Base-by-base conservation (phyloP, 2,888 invertebrate genomes). In the Nephrotoma appendiculata region DNA sequence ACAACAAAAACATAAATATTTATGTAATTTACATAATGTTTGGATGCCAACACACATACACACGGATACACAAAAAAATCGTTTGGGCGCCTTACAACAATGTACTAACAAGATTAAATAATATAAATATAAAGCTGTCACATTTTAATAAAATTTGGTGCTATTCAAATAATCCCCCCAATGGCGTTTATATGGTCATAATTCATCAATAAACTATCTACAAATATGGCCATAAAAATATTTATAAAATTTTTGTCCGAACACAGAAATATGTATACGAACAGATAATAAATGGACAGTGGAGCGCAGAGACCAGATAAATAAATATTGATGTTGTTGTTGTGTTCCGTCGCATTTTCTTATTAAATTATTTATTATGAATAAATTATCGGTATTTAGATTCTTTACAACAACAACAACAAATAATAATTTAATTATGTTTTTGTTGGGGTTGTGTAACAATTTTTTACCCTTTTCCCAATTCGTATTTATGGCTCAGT, bases 61-160 rank as follows among this genome's bases (percentile, higher is more conserved):
- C 11, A 19, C 19, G 1, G 1, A 19, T n/a, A n/a, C n/a, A n/a
- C n/a, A 85, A 42, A 85, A 85, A 85, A 85, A 71, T 71, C 31
- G 5, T 71, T 71, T 71, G 71, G 71, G 71, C 71, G 71, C 71
- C 71, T 71, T 71, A 71, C 71, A 85, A 85, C 43, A 85, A 71
- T 71, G 71, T 71, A 71, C 71, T 71, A 71, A 71, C 71, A 86
- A 86, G 45, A 86, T 41, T 48, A 86, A 86, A 86, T 48, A 86
- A 45, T 48, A 86, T 48, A 41, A 89, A 90, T 90, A 90, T 89
- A 89, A 89, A 89, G 89, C 90, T 90, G 90, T 90, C 90, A 90
- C 89, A 90, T 90, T 90, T 90, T 89, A 90, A 90, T 90, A 90
- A 90, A 90, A 90, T 89, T 90, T 86, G 87, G 85, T 86, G 87